Conservation (phyloP, 1,140 invertebrate genomes). For the Drosophila cardini region DNA sequence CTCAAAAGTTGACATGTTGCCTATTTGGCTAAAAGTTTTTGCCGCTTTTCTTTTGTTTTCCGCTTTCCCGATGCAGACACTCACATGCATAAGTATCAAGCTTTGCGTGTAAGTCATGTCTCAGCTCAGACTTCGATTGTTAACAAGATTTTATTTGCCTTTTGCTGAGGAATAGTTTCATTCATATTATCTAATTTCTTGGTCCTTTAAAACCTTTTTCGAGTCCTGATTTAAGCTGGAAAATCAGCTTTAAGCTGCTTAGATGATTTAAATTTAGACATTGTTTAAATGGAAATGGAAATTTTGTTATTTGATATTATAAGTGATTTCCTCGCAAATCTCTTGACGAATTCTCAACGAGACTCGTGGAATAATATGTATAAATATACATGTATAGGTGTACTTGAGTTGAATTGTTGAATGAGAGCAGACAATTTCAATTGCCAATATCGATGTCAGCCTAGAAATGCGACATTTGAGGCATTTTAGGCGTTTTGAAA, state of each 20-base stretch:
- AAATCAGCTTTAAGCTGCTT: constrained; percentile 25
- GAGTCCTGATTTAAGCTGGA: constrained; percentile 18
- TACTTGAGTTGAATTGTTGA: background rate
- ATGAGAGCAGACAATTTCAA: constrained; percentile 8
- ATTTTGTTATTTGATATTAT: constrained; percentile 17
- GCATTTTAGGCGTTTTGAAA: constrained; percentile 20
- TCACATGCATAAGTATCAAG: constrained; percentile 1
- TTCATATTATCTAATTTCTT: constrained; percentile 6
- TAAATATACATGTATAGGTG: background rate
- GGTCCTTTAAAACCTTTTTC: background rate
- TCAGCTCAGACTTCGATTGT: constrained; percentile 41
- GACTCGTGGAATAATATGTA: constrained; percentile 10
- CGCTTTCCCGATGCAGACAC: constrained; percentile 16
- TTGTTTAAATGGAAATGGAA: background rate
- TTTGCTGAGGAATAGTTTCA: constrained; percentile 11
- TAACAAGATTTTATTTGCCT: constrained; percentile 62
- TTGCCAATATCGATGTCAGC: constrained; percentile 20
- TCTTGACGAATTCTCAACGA: background rate
- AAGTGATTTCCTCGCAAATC: constrained; percentile 3
- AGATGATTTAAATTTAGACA: constrained; percentile 26
- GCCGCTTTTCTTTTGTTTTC: constrained; percentile 45
- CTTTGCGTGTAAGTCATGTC: constrained; percentile 18
- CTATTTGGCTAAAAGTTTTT: constrained; percentile 57
- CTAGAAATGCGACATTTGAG: background rate
- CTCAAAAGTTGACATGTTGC: constrained; percentile 56